phyloP scores from a whole-genome alignment of 2,113 vertebrate genomes.

The Athene noctua region DNA sequence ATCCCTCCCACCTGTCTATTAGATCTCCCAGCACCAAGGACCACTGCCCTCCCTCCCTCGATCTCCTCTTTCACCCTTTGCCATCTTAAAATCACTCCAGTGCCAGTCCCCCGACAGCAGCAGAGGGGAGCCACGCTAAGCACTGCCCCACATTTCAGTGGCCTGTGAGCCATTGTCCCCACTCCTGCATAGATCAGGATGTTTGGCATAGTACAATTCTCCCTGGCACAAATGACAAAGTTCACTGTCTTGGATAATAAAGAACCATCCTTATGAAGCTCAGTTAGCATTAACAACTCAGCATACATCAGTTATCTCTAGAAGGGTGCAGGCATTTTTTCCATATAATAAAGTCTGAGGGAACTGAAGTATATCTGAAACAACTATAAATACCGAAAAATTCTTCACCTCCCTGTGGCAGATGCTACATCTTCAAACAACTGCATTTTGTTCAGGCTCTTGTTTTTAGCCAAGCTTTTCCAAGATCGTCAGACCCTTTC shows the following conservation, averaged over 20 bases:
- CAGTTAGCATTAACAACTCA: not conserved
- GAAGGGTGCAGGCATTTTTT: not conserved
- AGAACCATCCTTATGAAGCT: not conserved
- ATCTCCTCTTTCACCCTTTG: not conserved
- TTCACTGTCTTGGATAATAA: not conserved
- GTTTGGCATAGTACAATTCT: not conserved
- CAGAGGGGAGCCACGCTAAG: not conserved
- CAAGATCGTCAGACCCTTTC: not conserved
- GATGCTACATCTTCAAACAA: not conserved
- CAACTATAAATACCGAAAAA: not conserved
- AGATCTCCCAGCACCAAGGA: not conserved
- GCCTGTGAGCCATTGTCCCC: rapidly evolving
- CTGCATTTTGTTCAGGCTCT: not conserved
- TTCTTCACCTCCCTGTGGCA: not conserved
- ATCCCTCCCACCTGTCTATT: rapidly evolving
- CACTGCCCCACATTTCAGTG: not conserved
- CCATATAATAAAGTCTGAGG: not conserved
- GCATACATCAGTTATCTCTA: not conserved
- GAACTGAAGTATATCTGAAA: not conserved
- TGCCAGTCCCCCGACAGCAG: not conserved
- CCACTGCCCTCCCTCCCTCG: no score
- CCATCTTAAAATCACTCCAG: not conserved
- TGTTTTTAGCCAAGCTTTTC: not conserved
- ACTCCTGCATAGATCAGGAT: not conserved
- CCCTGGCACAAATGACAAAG: not conserved